These are phyloP conservation scores for Epinephelus cyanopodus DNA, from an alignment of 2,113 vertebrate species.

Conservation along the genomic window DNA sequence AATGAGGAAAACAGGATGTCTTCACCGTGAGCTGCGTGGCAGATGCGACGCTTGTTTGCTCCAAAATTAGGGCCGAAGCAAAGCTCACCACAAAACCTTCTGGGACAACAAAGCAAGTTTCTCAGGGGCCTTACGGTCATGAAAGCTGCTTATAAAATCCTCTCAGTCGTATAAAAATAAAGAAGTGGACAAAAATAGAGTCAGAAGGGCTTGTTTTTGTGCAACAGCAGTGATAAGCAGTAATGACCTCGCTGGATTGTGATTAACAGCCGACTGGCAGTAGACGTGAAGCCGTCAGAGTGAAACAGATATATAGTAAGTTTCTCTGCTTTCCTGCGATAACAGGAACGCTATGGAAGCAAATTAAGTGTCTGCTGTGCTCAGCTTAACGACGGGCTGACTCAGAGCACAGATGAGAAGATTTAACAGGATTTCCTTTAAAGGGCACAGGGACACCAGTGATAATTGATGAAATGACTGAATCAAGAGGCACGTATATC, in stretches of 20 bases:
- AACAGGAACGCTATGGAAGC: conserved; percentile 55
- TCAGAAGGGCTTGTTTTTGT: not conserved
- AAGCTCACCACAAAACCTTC: conserved; percentile 8
- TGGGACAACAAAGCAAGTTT: conserved; percentile 8
- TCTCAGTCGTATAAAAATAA: not conserved
- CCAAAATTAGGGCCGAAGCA: conserved; percentile 18
- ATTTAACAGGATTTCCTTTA: conserved; percentile 49
- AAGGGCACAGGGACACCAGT: conserved; percentile 1
- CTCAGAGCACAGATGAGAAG: conserved; percentile 48
- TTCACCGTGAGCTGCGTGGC: not conserved
- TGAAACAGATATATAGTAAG: conserved; percentile 48
- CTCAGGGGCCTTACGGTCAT: not conserved
- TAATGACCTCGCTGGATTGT: conserved; percentile 26
- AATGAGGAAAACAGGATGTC: conserved; percentile 70
- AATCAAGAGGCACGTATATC: conserved; percentile 17
- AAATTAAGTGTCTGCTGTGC: conserved; percentile 49
- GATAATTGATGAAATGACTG: conserved; percentile 17
- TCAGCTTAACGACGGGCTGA: conserved; percentile 51
- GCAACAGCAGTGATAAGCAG: conserved; percentile 19
- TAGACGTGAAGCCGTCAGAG: conserved; percentile 31
- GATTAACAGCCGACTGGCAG: conserved; percentile 42
- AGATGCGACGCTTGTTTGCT: not conserved
- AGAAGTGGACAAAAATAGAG: conserved; percentile 21
- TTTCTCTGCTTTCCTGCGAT: conserved; percentile 48
- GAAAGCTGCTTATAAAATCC: conserved; percentile 4